Conservation (phyloP, 2,888 invertebrate genomes). For the Piscicola geometra region DNA sequence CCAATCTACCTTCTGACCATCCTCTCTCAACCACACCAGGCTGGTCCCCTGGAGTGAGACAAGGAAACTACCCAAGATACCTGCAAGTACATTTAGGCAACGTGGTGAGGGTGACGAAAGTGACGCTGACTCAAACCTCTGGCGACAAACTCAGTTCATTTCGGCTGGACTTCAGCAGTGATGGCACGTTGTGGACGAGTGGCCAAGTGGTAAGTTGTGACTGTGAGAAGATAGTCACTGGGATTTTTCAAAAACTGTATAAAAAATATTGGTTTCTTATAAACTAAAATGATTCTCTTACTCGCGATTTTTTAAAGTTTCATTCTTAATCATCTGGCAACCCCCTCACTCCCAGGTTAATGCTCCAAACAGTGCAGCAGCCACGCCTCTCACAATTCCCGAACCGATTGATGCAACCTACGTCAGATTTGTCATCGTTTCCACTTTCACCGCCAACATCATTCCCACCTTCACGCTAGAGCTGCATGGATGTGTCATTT, state of each 20-base stretch:
- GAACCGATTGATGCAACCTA: conserved; percentile 12
- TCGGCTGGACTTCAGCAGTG: conserved; percentile 46
- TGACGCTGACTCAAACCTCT: conserved; percentile 41
- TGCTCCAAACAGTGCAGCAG: background rate
- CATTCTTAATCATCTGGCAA: too few species aligned
- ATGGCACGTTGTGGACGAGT: conserved; percentile 46
- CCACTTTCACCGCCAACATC: conserved; percentile 7
- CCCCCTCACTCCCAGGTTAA: background rate
- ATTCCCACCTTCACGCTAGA: conserved; percentile 42
- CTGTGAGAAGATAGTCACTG: too few species aligned
- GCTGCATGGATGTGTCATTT: conserved; percentile 46
- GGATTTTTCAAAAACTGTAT: background rate
- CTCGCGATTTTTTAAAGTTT: too few species aligned
- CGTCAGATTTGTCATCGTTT: conserved; percentile 5
- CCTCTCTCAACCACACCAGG: too few species aligned
- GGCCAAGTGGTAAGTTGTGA: conserved; percentile 43
- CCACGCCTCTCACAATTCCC: background rate
- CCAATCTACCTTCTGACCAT: too few species aligned
- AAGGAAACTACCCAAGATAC: conserved; percentile 44
- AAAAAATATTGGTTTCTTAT: too few species aligned
- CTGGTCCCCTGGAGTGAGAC: conserved; percentile 46
- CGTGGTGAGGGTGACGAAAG: conserved; percentile 43
- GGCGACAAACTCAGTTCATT: conserved; percentile 41
- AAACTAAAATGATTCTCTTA: too few species aligned
- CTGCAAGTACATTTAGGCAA: conserved; percentile 49